Base-by-base conservation (phyloP, 2,797 vertebrate species). In the Characodon lateralis region DNA sequence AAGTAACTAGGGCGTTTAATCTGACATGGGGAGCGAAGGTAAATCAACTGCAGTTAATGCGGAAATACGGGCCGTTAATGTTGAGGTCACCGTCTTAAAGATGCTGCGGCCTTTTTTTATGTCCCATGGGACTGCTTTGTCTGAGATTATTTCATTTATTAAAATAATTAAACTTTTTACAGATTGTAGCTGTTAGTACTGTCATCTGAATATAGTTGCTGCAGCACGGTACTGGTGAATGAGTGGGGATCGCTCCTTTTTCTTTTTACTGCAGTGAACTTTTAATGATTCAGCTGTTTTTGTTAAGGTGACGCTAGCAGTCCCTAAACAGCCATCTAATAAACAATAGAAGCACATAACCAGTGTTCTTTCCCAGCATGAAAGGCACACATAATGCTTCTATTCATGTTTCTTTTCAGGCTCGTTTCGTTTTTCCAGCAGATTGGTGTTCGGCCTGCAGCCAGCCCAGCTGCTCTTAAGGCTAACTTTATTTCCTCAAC, bases 221-320 rank as follows among this genome's bases (percentile, higher is more conserved):
- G n/a, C 43, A 20, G 24, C 39, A 79, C 58, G 76, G 5, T 53
- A 90, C 84, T 89, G 90, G 90, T 75, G 26, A 84, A 78, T 72
- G 72, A 41, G 77, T 72, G 72, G 81, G 76, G 85, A 78, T 82
- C 79, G 81, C 79, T 86, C 39, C 9, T 63, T 81, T 80, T 83
- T 90, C 76, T 85, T 85, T 83, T 88, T 91, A 91, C 91, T 89
- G 93, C 94, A 92, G 93, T 92, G 87, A 91, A 91, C 84, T 95
- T 96, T 92, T 94, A 94, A 94, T 95, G 95, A 96, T 94, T 96
- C 95, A 96, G 95, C 94, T 89, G 24, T 93, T 96, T 95, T 91
- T 89, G 78, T 92, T 87, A 65, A 88, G 90, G 86, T 74, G 39
- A 74, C 75, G 81, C 80, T 87, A 84, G 79, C 43, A 71, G 88